Conservation (phyloP, 2,888 invertebrate species). For the Leucophenga montana region DNA sequence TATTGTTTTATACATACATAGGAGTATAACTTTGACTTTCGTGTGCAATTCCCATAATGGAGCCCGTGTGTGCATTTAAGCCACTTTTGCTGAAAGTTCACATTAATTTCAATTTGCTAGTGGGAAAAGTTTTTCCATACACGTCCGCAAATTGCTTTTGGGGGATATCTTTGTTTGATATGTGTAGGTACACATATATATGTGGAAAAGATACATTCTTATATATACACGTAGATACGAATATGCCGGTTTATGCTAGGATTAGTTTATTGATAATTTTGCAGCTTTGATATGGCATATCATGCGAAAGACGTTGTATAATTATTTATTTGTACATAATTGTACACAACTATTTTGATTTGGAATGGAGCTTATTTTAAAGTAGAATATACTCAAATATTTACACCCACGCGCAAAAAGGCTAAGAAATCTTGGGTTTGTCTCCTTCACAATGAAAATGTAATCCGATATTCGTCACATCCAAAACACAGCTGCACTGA, state of each 20-base stretch:
- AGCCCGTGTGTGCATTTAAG: constrained; percentile 69
- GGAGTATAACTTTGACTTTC: constrained; percentile 1
- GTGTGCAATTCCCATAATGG: constrained; percentile 65
- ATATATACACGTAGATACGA: not conserved
- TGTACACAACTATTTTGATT: constrained; percentile 37
- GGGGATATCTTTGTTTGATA: constrained; percentile 39
- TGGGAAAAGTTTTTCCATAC: constrained; percentile 64
- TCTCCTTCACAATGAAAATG: constrained; percentile 26
- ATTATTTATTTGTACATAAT: too few species aligned
- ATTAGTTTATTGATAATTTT: not conserved
- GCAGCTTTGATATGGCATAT: too few species aligned
- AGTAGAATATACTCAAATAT: constrained; percentile 18
- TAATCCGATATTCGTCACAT: not conserved
- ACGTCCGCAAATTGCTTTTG: constrained; percentile 68
- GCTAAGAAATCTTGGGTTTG: too few species aligned
- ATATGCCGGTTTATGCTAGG: too few species aligned
- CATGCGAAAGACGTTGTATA: too few species aligned
- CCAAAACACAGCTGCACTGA: not conserved
- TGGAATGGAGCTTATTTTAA: constrained; percentile 31
- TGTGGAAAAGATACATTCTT: not conserved
- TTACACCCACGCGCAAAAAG: too few species aligned
- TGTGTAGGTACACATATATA: not conserved
- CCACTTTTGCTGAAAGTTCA: constrained; percentile 68
- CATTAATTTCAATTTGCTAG: constrained; percentile 69
- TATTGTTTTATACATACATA: not conserved